Conservation (phyloP, 2,797 vertebrate species). For the Darevskia nairensis region DNA sequence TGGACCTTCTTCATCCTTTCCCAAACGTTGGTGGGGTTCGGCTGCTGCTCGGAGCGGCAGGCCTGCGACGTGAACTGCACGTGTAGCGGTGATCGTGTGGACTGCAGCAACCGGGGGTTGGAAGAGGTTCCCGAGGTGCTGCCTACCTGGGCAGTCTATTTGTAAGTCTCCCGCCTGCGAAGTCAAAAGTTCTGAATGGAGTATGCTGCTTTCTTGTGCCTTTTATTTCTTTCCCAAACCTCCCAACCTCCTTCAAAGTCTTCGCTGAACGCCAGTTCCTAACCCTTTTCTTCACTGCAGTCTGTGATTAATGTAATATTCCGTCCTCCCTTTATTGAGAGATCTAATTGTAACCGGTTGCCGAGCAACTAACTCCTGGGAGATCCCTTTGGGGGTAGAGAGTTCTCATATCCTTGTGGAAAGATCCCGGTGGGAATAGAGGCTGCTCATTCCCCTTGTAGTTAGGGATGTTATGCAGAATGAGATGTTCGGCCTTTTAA, state of each 20-base stretch:
- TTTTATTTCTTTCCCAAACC: too few relatives aligned
- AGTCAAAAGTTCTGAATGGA: background rate
- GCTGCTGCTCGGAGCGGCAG: background rate
- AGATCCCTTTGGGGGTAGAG: slow-evolving; percentile 44
- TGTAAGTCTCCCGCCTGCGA: slow-evolving; percentile 80
- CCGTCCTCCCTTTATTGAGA: background rate
- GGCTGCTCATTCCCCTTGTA: background rate
- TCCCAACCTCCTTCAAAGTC: background rate
- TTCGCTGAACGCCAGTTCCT: background rate
- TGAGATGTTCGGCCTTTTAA: slow-evolving; percentile 3
- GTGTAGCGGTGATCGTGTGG: slow-evolving; percentile 83
- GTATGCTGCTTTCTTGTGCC: too few relatives aligned
- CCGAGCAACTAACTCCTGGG: slow-evolving; percentile 31
- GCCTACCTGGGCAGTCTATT: slow-evolving; percentile 84
- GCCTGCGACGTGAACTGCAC: slow-evolving; percentile 83
- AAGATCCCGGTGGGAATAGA: slow-evolving; percentile 2
- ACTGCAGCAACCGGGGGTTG: slow-evolving; percentile 86
- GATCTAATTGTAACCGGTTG: slow-evolving; percentile 30
- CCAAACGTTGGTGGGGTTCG: background rate
- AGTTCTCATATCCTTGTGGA: slow-evolving; percentile 18
- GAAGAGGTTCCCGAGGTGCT: slow-evolving; percentile 83
- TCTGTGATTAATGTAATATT: background rate
- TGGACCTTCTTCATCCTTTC: slow-evolving; percentile 27
- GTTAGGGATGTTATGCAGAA: background rate
- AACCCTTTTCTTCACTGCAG: slow-evolving; percentile 5